Conservation (phyloP, 1,140 invertebrate genomes). For the Vollenhovia emeryi region DNA sequence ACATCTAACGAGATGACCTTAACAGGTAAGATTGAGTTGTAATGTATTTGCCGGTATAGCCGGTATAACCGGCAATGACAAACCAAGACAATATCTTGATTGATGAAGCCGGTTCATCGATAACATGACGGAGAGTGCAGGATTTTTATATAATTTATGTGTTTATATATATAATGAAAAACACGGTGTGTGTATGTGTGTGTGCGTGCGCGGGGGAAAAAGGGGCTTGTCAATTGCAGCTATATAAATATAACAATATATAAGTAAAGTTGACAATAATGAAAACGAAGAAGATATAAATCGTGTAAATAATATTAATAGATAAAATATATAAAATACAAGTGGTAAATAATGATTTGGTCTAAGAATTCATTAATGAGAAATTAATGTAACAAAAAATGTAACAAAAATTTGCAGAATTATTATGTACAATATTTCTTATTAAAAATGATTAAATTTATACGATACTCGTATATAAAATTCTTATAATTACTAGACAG, state of each 20-base stretch:
- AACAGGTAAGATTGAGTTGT: slow-evolving; percentile 77
- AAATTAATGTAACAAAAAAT: not conserved
- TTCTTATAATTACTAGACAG: slow-evolving; percentile 25
- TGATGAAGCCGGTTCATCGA: not conserved
- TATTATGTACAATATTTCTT: not conserved
- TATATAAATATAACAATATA: not conserved
- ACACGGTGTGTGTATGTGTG: not conserved
- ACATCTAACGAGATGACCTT: slow-evolving; percentile 80
- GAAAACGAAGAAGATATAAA: not conserved
- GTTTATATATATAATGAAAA: not conserved
- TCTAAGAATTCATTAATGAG: not conserved
- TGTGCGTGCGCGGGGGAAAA: not conserved
- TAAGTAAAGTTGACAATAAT: not conserved
- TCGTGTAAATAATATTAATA: not conserved
- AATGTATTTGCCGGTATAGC: slow-evolving; percentile 10
- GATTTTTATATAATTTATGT: slow-evolving; percentile 36
- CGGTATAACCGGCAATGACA: not conserved
- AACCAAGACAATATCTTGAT: not conserved
- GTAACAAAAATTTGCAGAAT: not conserved
- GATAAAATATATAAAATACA: not conserved
- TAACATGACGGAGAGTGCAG: not conserved
- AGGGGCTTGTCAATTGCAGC: not conserved
- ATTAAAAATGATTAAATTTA: not conserved
- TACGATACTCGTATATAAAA: not conserved
- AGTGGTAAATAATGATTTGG: not conserved